Evolutionary conservation across 2,797 vertebrate genomes (phyloP).

Genomic region (Chelon auratus): DNA sequence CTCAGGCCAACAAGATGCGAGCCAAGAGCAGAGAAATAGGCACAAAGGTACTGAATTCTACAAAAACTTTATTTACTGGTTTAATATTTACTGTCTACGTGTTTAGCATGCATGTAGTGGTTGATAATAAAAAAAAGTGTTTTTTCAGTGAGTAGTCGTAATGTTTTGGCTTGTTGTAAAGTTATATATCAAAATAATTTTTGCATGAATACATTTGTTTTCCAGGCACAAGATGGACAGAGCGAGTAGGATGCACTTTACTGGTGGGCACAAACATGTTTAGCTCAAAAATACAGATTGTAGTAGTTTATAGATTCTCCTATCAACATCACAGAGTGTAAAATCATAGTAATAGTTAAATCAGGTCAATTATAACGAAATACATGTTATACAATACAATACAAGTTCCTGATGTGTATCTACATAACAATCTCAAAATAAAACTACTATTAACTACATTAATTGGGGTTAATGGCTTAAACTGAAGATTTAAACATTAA

Average conservation of each 20-base stretch:
- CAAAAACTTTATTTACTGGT: background rate
- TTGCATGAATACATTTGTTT: conserved; percentile 10
- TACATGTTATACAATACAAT: too few relatives aligned
- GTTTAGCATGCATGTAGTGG: too few relatives aligned
- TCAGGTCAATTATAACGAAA: too few relatives aligned
- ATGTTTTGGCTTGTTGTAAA: background rate
- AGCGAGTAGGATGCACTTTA: conserved; percentile 41
- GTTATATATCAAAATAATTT: background rate
- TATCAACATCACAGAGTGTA: background rate
- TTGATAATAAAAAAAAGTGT: background rate
- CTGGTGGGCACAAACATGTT: background rate
- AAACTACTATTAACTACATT: background rate
- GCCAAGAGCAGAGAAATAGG: conserved; percentile 85
- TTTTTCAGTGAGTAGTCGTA: background rate
- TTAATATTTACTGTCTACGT: too few relatives aligned
- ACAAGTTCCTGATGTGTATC: background rate
- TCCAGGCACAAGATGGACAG: conserved; percentile 61
- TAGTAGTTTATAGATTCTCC: background rate
- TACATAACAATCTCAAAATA: background rate
- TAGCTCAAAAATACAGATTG: background rate
- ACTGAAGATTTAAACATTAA: too few relatives aligned
- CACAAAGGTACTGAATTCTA: conserved; percentile 44
- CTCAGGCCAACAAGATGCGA: conserved; percentile 89
- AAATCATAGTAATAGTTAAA: background rate
- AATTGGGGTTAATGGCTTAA: background rate